Conservation (phyloP, 2,113 vertebrate genomes). For the Forbesichthys agassizii region DNA sequence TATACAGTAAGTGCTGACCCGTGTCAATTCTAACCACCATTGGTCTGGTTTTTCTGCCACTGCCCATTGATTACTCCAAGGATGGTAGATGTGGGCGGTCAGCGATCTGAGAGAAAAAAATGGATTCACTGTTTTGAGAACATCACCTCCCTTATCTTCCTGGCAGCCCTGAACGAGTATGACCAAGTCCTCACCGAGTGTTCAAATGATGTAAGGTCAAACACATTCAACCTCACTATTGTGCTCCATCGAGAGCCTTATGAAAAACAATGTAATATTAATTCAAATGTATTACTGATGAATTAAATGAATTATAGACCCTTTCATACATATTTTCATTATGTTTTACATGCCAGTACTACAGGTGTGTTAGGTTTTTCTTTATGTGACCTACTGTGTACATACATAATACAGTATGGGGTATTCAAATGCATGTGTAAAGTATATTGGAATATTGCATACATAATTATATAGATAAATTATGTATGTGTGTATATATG, state of each 20-base stretch:
- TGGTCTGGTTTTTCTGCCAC: background rate
- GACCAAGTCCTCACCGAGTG: constrained; percentile 86
- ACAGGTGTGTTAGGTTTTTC: background rate
- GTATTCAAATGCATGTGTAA: background rate
- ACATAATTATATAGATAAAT: too few species aligned
- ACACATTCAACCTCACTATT: background rate
- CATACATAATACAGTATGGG: background rate
- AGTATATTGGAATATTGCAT: too few species aligned
- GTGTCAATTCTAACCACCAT: too few species aligned
- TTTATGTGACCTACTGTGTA: background rate
- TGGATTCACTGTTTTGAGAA: constrained; percentile 93
- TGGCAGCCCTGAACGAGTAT: constrained; percentile 88
- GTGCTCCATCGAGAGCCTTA: background rate
- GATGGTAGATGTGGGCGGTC: constrained; percentile 91
- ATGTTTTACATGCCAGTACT: background rate
- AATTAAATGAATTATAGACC: too few species aligned
- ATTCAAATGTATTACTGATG: too few species aligned
- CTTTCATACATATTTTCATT: background rate
- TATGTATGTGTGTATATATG: too few species aligned
- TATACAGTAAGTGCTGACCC: too few species aligned
- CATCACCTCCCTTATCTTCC: constrained; percentile 87
- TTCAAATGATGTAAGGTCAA: constrained; percentile 76
- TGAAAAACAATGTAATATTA: too few species aligned
- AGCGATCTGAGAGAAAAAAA: constrained; percentile 87
- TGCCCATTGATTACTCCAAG: constrained; percentile 60